Conservation (phyloP, 2,888 invertebrate species). For the Stenoptilia bipunctidactyla region DNA sequence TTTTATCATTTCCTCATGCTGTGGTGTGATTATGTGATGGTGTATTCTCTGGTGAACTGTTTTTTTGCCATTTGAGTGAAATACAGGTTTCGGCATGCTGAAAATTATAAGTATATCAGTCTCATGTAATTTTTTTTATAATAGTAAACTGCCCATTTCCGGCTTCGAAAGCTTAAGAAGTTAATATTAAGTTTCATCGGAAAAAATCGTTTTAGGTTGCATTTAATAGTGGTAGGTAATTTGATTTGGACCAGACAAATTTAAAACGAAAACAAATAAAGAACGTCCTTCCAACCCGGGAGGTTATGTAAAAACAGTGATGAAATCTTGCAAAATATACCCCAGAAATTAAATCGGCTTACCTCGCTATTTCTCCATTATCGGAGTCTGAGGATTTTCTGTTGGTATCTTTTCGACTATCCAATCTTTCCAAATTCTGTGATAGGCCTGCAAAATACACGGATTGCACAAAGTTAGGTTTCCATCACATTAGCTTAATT, state of each 20-base stretch:
- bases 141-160: too few relatives aligned
- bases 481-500: constrained; percentile 22
- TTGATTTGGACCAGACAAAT: too few relatives aligned
- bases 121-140: too few relatives aligned
- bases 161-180: too few relatives aligned
- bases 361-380: constrained; percentile 77
- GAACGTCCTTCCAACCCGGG: constrained; percentile 19
- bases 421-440: constrained; percentile 85
- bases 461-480: constrained; percentile 24
- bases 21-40: constrained; percentile 75
- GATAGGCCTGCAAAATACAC: constrained; percentile 73
- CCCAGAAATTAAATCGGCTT: constrained; percentile 30
- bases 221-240: too few relatives aligned
- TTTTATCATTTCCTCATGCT: constrained; percentile 89
- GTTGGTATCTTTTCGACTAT: constrained; percentile 78
- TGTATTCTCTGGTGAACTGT: constrained; percentile 72
- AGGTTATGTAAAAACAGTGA: constrained; percentile 67
- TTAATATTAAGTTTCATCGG: too few relatives aligned
- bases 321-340: constrained; percentile 37
- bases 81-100: constrained; percentile 86
- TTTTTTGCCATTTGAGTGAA: constrained; percentile 78
- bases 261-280: too few relatives aligned
- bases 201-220: too few relatives aligned
- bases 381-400: constrained; percentile 77
- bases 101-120: too few relatives aligned